Evolutionary conservation across 2,113 vertebrate genomes (phyloP).

Genomic region (Festucalex cinctus): DNA sequence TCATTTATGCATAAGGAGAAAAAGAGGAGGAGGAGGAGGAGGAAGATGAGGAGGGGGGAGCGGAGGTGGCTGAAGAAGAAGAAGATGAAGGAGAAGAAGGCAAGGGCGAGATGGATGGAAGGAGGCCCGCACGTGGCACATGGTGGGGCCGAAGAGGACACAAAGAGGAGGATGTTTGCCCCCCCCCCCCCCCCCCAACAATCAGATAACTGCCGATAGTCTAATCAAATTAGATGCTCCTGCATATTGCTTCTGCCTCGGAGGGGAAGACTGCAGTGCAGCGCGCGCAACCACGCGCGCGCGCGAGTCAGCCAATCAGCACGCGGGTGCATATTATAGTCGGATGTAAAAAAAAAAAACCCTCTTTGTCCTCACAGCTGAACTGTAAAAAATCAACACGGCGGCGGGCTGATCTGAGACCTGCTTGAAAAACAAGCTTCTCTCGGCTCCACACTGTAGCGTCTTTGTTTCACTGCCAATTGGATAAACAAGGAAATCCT

Average conservation of each 20-base stretch:
- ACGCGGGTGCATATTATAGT: constrained; percentile 30
- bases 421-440: not conserved
- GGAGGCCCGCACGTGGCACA: constrained; percentile 28
- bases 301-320: constrained; percentile 27
- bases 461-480: constrained; percentile 1
- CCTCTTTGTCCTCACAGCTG: constrained; percentile 13
- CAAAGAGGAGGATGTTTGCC: constrained; percentile 38
- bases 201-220: constrained; percentile 56
- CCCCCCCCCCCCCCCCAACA: constrained; percentile 41
- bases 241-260: constrained; percentile 44
- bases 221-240: constrained; percentile 59
- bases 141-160: constrained; percentile 29
- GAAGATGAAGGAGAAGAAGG: constrained; percentile 48
- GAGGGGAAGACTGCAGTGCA: constrained; percentile 29
- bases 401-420: constrained; percentile 35
- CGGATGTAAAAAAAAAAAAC: constrained; percentile 1
- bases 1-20: constrained; percentile 72
- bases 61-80: constrained; percentile 42
- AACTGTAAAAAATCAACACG: constrained; percentile 21
- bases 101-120: constrained; percentile 44
- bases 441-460: not conserved
- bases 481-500: not conserved
- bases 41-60: constrained; percentile 51
- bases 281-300: constrained; percentile 21
- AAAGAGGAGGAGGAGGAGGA: constrained; percentile 28